Base-by-base conservation (phyloP, 2,888 invertebrate species). In the Ormyrus thymus region DNA sequence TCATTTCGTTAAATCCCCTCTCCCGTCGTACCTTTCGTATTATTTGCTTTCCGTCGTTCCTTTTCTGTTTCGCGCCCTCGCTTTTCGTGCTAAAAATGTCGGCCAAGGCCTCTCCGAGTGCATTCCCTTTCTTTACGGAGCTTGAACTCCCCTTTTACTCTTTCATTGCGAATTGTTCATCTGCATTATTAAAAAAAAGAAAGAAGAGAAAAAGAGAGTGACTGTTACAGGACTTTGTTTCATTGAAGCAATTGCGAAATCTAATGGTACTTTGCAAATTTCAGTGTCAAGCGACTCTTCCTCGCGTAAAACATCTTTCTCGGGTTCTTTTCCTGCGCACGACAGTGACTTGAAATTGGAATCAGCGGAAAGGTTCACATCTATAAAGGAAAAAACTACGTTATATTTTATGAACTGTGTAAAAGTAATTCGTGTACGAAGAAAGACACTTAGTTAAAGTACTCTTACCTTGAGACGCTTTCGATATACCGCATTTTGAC, bases 81-180 rank as follows among this genome's bases (percentile, higher is more conserved):
- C 71, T 73, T 62, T 73, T 78, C 29, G 59, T 61, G 55, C 29
- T 29, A 29, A 29, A 48, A 61, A 78, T 29, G 55, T 51, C 58
- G 74, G 78, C 74, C 78, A 78, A 74, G 73, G 78, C 58, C 58
- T 46, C 5, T 56, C 6, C 9, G 48, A 53, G 53, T 15, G 29
- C 53, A 9, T 53, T 9, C 56, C 7, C 45, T 50, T 48, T 46
- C 7, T 73, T 56, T 29, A 48, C 55, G 13, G 51, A 43, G 53
- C 43, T 11, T 43, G 48, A 7, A 46, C 10, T n/a, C 8, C n/a
- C 11, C 10, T 61, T 70, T 58, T 58, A 29, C 45, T 6, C 15
- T 65, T 68, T 68, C 58, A 58, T 69, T 69, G 13, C 11, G 48
- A 29, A 55, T 68, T 13, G 55, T 43, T 46, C 46, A 43, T 43